phyloP scores from a whole-genome alignment of 1,140 invertebrate genomes.

The Aphelenchoides fujianensis region DNA sequence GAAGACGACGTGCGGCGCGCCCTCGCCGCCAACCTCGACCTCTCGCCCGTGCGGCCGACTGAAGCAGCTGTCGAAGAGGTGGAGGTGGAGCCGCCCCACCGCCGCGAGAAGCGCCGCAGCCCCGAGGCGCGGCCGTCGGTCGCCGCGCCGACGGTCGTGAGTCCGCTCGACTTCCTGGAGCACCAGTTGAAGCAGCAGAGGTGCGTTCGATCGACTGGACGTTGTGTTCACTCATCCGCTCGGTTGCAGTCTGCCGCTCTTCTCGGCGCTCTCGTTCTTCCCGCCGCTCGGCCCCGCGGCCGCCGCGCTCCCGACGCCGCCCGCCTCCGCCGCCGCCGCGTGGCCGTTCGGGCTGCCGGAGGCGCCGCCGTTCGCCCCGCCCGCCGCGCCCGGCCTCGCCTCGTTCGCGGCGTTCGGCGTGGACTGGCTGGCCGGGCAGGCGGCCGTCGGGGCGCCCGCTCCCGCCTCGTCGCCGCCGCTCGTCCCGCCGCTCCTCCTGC shows the following conservation, averaged over 20 bases:
- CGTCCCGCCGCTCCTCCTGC: too few relatives aligned
- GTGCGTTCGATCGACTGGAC: too few relatives aligned
- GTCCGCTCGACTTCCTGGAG: too few relatives aligned
- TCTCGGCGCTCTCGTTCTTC: background rate
- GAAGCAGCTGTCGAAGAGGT: too few relatives aligned
- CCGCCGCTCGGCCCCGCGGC: background rate
- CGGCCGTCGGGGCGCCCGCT: too few relatives aligned
- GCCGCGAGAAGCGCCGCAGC: background rate
- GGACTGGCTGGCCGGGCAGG: background rate
- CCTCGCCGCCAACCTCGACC: background rate
- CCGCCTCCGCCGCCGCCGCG: background rate
- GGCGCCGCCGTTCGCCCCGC: background rate
- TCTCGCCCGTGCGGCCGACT: too few relatives aligned
- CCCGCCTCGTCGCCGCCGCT: too few relatives aligned
- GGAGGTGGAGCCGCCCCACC: too few relatives aligned
- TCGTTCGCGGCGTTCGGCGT: background rate
- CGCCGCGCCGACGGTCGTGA: too few relatives aligned
- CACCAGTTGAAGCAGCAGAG: too few relatives aligned
- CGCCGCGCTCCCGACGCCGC: background rate
- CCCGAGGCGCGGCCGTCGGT: too few relatives aligned
- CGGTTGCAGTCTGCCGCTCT: background rate
- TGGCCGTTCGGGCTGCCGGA: too few relatives aligned
- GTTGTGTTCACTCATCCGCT: background rate
- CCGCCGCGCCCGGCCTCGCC: background rate
- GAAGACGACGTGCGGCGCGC: conserved; percentile 16